phyloP scores from a whole-genome alignment of 2,797 vertebrate species.

The Clarias platycephalus region DNA sequence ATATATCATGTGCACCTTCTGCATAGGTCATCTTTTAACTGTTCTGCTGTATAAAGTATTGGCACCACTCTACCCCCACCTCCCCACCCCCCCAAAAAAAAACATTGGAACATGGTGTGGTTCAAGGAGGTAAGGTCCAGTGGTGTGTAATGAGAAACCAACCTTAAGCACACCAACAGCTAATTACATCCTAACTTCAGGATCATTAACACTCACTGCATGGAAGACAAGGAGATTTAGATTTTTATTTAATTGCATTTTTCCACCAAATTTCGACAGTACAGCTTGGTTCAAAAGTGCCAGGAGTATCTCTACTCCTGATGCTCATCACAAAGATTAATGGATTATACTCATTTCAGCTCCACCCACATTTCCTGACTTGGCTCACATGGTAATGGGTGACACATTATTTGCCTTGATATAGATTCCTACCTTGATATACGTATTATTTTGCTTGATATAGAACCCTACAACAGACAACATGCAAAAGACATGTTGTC shows the following conservation, averaged over 20 bases:
- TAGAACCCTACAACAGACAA: no score
- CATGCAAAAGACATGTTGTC: no score
- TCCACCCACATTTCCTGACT: neutral
- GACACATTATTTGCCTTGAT: neutral
- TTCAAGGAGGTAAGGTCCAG: neutral
- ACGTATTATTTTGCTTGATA: neutral
- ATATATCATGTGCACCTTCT: slow-evolving; percentile 5
- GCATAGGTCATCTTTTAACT: neutral
- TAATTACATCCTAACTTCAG: neutral
- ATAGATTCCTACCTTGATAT: neutral
- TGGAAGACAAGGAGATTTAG: slow-evolving; percentile 13
- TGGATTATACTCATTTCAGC: neutral
- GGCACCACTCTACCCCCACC: neutral
- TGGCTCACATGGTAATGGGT: neutral
- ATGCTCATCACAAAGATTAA: neutral
- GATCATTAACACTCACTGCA: neutral
- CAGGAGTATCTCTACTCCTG: neutral
- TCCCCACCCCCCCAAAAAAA: neutral
- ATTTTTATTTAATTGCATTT: slow-evolving; percentile 14
- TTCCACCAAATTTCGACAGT: neutral
- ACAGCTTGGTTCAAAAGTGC: neutral
- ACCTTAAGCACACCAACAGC: neutral
- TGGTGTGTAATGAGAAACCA: neutral
- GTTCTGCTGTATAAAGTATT: neutral
- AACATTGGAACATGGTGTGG: neutral